Conservation (phyloP, 2,113 vertebrate genomes). For the Tylochromis polylepis region DNA sequence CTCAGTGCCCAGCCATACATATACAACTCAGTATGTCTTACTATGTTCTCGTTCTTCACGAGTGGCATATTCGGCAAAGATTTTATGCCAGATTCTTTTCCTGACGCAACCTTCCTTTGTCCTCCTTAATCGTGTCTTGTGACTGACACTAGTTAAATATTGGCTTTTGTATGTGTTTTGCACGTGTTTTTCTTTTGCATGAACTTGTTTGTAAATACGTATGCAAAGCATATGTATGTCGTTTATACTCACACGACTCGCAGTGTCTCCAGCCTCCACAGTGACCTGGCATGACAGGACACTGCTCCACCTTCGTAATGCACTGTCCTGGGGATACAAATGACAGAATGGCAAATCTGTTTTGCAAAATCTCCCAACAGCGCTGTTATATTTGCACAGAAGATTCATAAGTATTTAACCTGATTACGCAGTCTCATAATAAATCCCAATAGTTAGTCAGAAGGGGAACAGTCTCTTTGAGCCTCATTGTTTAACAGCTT, state of each 20-base stretch:
- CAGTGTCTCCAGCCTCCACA: conserved; percentile 95
- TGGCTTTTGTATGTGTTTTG: not conserved
- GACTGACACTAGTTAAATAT: not conserved
- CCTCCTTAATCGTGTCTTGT: not conserved
- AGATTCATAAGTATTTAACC: not conserved
- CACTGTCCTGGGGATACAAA: conserved; percentile 78
- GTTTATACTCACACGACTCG: conserved; percentile 87
- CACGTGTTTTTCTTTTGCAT: not conserved
- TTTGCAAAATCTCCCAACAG: not conserved
- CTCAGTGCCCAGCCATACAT: no score
- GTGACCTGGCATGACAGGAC: conserved; percentile 88
- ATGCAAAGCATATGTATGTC: not conserved
- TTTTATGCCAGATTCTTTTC: no score
- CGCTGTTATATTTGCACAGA: not conserved
- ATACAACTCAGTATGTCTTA: no score
- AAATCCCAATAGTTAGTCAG: not conserved
- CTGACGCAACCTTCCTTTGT: not conserved
- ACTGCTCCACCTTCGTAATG: conserved; percentile 95
- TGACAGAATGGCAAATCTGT: not conserved
- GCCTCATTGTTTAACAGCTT: not conserved
- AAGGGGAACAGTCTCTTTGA: not conserved
- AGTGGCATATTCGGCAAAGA: no score
- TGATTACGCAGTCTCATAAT: not conserved
- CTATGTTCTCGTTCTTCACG: no score
- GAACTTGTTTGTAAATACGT: not conserved